Evolutionary conservation across 2,113 vertebrate genomes (phyloP).

Genomic region (Eretmodus cyanostictus): DNA sequence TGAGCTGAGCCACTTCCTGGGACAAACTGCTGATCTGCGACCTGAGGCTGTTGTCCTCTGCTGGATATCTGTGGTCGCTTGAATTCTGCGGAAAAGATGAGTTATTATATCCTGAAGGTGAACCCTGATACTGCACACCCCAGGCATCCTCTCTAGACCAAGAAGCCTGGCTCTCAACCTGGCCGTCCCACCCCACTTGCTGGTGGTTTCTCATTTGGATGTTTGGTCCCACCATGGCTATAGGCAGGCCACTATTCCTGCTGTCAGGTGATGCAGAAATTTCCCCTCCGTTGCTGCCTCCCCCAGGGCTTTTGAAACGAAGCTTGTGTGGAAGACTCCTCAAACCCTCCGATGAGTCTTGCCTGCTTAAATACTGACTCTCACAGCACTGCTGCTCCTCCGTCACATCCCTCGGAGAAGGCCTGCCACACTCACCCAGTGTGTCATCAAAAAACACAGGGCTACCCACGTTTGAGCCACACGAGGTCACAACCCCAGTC

Average conservation of each 20-base stretch:
- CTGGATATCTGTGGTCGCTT: constrained; percentile 8
- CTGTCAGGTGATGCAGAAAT: neutral
- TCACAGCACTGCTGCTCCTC: constrained; percentile 35
- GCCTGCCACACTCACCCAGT: constrained; percentile 41
- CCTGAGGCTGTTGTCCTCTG: constrained; percentile 60
- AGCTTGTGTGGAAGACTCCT: constrained; percentile 77
- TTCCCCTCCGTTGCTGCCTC: constrained; percentile 18
- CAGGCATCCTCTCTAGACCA: constrained; percentile 11
- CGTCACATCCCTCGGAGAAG: constrained; percentile 25
- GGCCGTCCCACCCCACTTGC: neutral
- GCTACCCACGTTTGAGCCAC: constrained; percentile 62
- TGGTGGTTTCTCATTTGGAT: constrained; percentile 26
- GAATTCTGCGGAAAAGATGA: neutral
- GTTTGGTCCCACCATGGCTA: constrained; percentile 38
- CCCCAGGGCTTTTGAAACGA: constrained; percentile 67
- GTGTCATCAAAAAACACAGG: constrained; percentile 72
- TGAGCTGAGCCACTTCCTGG: constrained; percentile 78
- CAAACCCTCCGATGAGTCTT: constrained; percentile 41
- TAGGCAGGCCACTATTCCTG: constrained; percentile 1
- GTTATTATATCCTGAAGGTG: neutral
- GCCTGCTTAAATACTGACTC: neutral
- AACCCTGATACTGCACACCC: neutral
- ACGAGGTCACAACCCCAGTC: constrained; percentile 65
- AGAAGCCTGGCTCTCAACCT: neutral
- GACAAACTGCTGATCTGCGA: constrained; percentile 73